Base-by-base conservation (phyloP, 2,888 invertebrate species). In the Tinea trinotella region DNA sequence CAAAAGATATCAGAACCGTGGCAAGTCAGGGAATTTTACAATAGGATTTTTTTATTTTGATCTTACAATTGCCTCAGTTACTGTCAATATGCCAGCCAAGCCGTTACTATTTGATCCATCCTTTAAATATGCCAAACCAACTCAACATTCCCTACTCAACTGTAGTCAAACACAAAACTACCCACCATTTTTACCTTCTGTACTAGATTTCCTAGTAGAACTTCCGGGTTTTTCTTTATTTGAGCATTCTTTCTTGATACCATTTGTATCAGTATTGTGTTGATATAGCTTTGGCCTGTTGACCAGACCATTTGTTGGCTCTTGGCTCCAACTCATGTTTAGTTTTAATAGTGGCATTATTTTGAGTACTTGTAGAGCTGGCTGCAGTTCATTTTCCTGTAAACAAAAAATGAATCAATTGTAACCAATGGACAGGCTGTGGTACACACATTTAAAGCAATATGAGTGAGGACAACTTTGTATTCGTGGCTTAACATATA, bases 271-370 rank as follows among this genome's bases (percentile, higher is more conserved):
- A 49, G 57, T 64, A 10, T 60, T 68, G 35, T 82, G 84, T 57
- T 84, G 84, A 60, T 81, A 89, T 53, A 90, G 82, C 59, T 89
- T 87, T 2, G 92, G 92, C 60, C 91, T 78, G 62, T 92, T 91
- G 6, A 92, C 91, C 40, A 90, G 75, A 10, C 89, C 89, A 53
- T 88, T 90, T 24, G 89, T 89, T 0, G 91, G 90, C 64, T 92
- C 92, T 57, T 90, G 90, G 53, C 93, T 93, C 95, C 97, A 96
- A 62, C 90, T 90, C 49, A 97, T 81, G 63, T 92, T 91, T 65
- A 97, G 92, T 76, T 96, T 96, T 1, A 97, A 81, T 57, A 93
- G 90, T 0, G 97, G 95, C 56, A 92, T 90, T 62, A 92, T 90
- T 76, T 91, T 90, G 67, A 94, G 94, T 55, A 91, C 88, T 63